phyloP scores from a whole-genome alignment of 2,888 invertebrate genomes.

The Himalopsyche kuldschensis region DNA sequence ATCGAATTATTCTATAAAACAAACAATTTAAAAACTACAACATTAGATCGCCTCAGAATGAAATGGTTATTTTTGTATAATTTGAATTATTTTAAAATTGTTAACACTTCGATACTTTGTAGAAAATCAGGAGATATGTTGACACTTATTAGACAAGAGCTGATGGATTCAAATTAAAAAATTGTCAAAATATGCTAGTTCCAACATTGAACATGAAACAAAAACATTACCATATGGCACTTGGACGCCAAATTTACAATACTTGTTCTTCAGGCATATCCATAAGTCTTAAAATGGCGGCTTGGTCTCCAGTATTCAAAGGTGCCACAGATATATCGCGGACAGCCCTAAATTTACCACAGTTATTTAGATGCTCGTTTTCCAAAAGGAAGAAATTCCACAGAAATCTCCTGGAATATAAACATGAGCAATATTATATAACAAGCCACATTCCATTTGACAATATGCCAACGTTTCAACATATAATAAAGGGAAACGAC shows the following conservation, averaged over 20 bases:
- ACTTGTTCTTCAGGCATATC: constrained; percentile 41
- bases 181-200: no score
- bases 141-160: no score
- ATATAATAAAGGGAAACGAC: background rate
- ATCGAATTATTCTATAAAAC: no score
- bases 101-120: no score
- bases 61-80: no score
- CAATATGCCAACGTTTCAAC: background rate
- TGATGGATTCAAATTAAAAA: no score
- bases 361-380: constrained; percentile 88
- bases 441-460: background rate
- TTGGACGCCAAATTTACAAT: background rate
- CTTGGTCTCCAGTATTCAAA: constrained; percentile 74
- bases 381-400: constrained; percentile 91
- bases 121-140: no score
- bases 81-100: no score
- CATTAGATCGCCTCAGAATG: no score
- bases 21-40: no score
- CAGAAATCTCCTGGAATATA: constrained; percentile 64
- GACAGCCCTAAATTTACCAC: constrained; percentile 86
- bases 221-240: no score
- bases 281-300: constrained; percentile 58
- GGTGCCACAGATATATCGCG: constrained; percentile 82
- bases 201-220: no score
- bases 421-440: background rate